Evolutionary conservation across 2,113 vertebrate species (phyloP).

Genomic region (Apistogramma diplotaenia): DNA sequence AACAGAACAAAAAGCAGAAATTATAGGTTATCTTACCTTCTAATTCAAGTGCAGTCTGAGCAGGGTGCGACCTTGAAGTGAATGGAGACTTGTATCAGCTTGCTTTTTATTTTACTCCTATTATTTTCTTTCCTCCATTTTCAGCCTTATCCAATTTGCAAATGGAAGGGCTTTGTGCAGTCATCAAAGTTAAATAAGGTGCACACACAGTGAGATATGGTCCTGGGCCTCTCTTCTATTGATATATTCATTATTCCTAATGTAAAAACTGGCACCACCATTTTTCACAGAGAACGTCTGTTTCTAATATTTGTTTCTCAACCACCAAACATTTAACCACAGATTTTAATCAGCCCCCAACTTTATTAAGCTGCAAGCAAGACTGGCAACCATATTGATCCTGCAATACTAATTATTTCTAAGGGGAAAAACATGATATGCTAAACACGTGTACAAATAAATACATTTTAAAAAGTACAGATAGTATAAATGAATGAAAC

Average conservation of each 20-base stretch:
- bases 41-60: background rate
- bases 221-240: background rate
- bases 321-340: background rate
- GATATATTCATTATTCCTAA: background rate
- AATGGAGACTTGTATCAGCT: conserved; percentile 17
- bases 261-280: background rate
- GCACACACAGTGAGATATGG: background rate
- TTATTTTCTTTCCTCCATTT: conserved; percentile 12
- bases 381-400: background rate
- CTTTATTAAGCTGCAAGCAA: background rate
- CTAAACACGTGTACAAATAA: background rate
- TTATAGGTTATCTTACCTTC: background rate
- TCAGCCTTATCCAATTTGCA: conserved; percentile 5
- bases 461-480: no score
- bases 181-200: conserved; percentile 2
- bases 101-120: background rate
- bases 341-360: background rate
- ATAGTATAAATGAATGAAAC: background rate
- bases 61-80: background rate
- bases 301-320: background rate
- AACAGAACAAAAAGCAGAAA: background rate
- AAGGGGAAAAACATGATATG: background rate
- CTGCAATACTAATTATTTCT: background rate
- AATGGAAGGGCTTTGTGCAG: background rate
- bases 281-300: background rate